Conservation (phyloP, 2,797 vertebrate species). For the Poeciliopsis infans region DNA sequence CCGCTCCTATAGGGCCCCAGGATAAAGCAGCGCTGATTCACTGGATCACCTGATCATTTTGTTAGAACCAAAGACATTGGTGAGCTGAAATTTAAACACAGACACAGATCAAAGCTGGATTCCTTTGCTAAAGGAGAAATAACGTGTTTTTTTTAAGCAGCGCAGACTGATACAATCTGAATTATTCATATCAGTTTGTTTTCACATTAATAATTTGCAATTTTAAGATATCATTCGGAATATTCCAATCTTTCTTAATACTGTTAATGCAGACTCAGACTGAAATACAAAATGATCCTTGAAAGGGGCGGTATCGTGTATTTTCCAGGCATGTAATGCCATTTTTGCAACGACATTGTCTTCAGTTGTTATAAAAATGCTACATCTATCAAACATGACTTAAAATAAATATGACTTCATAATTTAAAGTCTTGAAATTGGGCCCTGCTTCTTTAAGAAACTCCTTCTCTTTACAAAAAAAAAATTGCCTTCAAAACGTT, state of each 20-base stretch:
- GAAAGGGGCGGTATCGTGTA: too few species aligned
- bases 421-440: too few species aligned
- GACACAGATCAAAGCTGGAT: conserved; percentile 9
- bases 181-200: neutral
- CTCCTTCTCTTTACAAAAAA: too few species aligned
- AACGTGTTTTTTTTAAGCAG: neutral
- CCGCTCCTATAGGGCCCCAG: conserved; percentile 22
- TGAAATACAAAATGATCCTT: neutral
- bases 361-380: too few species aligned
- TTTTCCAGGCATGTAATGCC: too few species aligned
- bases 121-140: conserved; percentile 8
- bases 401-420: too few species aligned
- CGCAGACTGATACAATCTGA: neutral
- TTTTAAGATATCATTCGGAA: neutral
- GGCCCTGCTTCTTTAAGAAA: too few species aligned
- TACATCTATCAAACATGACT: too few species aligned
- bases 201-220: neutral
- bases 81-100: conserved; percentile 2
- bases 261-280: neutral
- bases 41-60: conserved; percentile 35
- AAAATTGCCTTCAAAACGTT: too few species aligned
- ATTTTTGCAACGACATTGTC: too few species aligned
- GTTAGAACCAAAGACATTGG: conserved; percentile 22
- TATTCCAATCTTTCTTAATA: neutral
- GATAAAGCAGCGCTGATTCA: conserved; percentile 12